phyloP scores from a whole-genome alignment of 2,888 invertebrate genomes.

The Phragmatobia fuliginosa region DNA sequence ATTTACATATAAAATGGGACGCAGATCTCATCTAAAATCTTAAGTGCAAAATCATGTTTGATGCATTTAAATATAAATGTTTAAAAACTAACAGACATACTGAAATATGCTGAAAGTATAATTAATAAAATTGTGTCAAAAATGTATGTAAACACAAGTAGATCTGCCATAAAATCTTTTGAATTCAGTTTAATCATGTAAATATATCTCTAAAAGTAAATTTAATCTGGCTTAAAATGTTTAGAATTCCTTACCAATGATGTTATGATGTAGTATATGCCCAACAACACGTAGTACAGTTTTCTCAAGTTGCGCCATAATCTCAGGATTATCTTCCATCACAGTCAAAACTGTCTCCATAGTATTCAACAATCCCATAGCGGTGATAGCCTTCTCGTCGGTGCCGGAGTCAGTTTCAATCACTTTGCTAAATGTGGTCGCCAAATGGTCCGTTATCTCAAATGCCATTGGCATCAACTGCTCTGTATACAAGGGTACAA shows the following conservation, averaged over 20 bases:
- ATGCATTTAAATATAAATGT: background rate
- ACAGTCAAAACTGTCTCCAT: conserved; percentile 97
- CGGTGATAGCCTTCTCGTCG: conserved; percentile 98
- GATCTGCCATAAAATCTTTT: background rate
- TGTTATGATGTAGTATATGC: conserved; percentile 93
- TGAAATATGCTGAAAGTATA: background rate
- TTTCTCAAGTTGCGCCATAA: conserved; percentile 95
- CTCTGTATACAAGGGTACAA: conserved; percentile 95
- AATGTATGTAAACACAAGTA: background rate
- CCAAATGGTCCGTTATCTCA: conserved; percentile 97
- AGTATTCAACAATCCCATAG: conserved; percentile 98
- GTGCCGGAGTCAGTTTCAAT: conserved; percentile 94
- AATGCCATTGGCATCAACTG: conserved; percentile 97
- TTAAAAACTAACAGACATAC: background rate
- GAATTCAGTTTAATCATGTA: background rate
- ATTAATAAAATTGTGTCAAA: background rate
- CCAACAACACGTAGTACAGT: conserved; percentile 96
- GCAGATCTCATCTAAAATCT: background rate
- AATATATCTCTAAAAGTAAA: background rate
- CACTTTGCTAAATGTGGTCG: conserved; percentile 91
- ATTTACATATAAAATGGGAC: background rate
- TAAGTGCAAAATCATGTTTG: conserved; percentile 1
- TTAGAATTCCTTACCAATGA: conserved; percentile 88
- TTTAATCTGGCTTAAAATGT: background rate
- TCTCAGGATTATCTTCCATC: conserved; percentile 94